A percentile compares a stretch with the other conserved stretches of the same genome.
These are phyloP conservation scores for Agrypnia vestita DNA, from an alignment of 1,140 invertebrate genomes.

Conservation along the genomic window DNA sequence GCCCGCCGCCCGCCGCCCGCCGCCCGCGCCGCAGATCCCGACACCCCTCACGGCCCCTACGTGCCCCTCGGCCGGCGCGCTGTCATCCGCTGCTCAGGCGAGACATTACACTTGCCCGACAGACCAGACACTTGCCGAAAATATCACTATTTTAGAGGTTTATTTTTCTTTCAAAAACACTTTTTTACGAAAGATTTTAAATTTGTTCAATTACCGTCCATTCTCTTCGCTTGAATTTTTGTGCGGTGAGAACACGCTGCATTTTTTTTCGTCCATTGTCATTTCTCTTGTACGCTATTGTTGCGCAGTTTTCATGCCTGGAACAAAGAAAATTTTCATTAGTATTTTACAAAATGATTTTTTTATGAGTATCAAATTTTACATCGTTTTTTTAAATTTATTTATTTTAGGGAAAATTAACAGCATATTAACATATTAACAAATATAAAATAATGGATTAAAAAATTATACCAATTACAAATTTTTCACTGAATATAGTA, in stretches of 20 bases:
- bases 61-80: not conserved
- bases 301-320: not conserved
- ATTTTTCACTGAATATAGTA: too few species aligned
- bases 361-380: too few species aligned
- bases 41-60: not conserved
- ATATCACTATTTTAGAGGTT: not conserved
- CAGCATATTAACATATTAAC: too few species aligned
- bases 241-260: slow-evolving; percentile 1
- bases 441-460: too few species aligned
- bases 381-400: too few species aligned
- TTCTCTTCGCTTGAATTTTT: slow-evolving; percentile 39
- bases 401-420: too few species aligned
- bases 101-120: not conserved
- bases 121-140: not conserved
- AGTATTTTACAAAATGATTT: too few species aligned
- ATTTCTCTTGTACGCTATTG: not conserved
- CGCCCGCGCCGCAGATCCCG: not conserved
- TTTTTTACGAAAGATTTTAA: not conserved
- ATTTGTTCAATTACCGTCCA: slow-evolving; percentile 26
- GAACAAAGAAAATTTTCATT: slow-evolving; percentile 3
- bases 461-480: too few species aligned
- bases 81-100: too few species aligned
- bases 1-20: slow-evolving; percentile 11
- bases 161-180: not conserved
- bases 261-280: not conserved